These are phyloP conservation scores for Sitobion miscanthi DNA, from an alignment of 1,140 invertebrate genomes.

Conservation along the genomic window DNA sequence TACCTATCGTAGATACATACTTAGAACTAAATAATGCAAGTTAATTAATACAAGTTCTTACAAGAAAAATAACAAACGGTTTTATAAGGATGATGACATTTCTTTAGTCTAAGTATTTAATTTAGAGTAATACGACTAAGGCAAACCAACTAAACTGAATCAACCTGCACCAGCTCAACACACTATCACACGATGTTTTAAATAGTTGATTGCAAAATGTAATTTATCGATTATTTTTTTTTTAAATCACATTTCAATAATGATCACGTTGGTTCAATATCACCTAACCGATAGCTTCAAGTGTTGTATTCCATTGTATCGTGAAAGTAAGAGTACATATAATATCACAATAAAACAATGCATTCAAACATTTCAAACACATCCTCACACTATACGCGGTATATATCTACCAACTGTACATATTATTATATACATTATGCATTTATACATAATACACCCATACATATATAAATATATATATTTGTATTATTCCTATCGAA, in stretches of 20 bases:
- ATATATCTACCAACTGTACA: not conserved
- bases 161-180: not conserved
- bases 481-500: not conserved
- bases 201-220: not conserved
- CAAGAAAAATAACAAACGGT: not conserved
- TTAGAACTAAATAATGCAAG: too few relatives aligned
- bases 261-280: not conserved
- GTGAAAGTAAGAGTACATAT: not conserved
- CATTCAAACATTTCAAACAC: slow-evolving; percentile 29
- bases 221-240: not conserved
- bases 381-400: not conserved
- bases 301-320: not conserved
- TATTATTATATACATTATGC: not conserved
- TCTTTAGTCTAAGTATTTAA: not conserved
- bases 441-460: not conserved
- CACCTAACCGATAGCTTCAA: not conserved
- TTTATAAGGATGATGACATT: not conserved
- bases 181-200: not conserved
- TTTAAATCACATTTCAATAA: not conserved
- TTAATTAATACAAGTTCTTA: not conserved
- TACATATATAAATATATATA: not conserved
- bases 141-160: not conserved
- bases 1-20: too few relatives aligned
- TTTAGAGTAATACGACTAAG: not conserved
- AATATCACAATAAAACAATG: slow-evolving; percentile 1